A percentile compares a stretch with the other conserved stretches of the same genome.
These are phyloP conservation scores for Hyperoplus immaculatus DNA, from an alignment of 2,797 vertebrate genomes.

Conservation along the genomic window DNA sequence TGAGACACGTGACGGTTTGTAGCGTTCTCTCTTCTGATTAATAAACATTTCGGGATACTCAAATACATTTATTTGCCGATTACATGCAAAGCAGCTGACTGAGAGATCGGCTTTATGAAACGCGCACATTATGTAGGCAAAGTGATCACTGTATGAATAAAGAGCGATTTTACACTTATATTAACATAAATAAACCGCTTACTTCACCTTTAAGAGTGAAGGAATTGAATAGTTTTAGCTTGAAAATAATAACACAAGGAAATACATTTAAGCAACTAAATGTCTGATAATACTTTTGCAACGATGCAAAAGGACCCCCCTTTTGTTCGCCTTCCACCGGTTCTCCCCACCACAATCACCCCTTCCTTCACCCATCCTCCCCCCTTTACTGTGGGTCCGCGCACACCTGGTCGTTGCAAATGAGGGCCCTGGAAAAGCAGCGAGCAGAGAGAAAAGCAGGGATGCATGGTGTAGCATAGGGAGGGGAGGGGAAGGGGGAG, in stretches of 20 bases:
- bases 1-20: too few species aligned
- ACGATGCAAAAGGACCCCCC: constrained; percentile 49
- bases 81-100: too few species aligned
- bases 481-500: constrained; percentile 27
- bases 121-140: too few species aligned
- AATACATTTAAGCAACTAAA: constrained; percentile 14
- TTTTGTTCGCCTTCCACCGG: constrained; percentile 66
- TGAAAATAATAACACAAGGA: background rate
- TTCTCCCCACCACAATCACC: constrained; percentile 29
- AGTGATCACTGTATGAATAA: too few species aligned
- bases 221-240: too few species aligned
- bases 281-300: constrained; percentile 46
- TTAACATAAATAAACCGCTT: too few species aligned
- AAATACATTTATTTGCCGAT: too few species aligned
- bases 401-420: constrained; percentile 87
- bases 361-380: constrained; percentile 46
- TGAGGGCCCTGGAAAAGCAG: constrained; percentile 80
- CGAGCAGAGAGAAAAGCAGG: constrained; percentile 68
- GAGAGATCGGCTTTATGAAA: too few species aligned
- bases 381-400: constrained; percentile 60
- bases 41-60: too few species aligned
- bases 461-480: constrained; percentile 55
- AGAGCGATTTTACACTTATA: too few species aligned
- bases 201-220: too few species aligned
- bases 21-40: too few species aligned